phyloP scores from a whole-genome alignment of 2,113 vertebrate species.

The Oreochromis tanganicae region DNA sequence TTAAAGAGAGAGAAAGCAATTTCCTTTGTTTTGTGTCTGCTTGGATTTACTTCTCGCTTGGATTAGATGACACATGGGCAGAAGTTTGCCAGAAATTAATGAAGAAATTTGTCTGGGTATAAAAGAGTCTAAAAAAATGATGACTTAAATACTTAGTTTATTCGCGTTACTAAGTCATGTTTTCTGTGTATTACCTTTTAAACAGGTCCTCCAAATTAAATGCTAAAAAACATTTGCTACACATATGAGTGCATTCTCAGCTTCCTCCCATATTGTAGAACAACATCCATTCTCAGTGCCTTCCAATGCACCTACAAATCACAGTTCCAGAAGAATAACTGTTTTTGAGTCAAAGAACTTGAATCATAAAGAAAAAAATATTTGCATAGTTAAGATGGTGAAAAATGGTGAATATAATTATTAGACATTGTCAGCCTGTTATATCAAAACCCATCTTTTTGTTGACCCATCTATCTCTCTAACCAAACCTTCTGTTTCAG shows the following conservation, averaged over 20 bases:
- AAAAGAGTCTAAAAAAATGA: not conserved
- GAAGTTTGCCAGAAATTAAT: constrained; percentile 35
- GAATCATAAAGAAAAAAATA: not conserved
- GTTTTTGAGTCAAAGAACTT: not conserved
- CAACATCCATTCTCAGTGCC: not conserved
- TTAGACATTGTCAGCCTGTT: not conserved
- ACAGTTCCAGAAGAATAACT: not conserved
- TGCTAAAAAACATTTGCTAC: not conserved
- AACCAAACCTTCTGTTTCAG: not conserved
- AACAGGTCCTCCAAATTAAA: not conserved
- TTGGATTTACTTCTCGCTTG: not conserved
- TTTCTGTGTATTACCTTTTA: not conserved
- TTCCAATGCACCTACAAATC: not conserved
- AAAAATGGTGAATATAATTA: not conserved
- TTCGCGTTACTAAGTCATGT: not conserved
- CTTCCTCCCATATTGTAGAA: not conserved
- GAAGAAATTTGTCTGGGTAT: not conserved
- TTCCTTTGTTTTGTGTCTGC: constrained; percentile 58
- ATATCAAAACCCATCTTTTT: not conserved
- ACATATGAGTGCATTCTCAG: not conserved
- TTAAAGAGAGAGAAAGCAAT: constrained; percentile 65
- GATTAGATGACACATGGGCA: constrained; percentile 3
- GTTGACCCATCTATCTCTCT: not conserved
- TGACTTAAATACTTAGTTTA: not conserved
- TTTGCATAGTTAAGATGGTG: not conserved